Evolutionary conservation across 1,140 invertebrate genomes (phyloP).

Genomic region (Drosophila punjabiensis): DNA sequence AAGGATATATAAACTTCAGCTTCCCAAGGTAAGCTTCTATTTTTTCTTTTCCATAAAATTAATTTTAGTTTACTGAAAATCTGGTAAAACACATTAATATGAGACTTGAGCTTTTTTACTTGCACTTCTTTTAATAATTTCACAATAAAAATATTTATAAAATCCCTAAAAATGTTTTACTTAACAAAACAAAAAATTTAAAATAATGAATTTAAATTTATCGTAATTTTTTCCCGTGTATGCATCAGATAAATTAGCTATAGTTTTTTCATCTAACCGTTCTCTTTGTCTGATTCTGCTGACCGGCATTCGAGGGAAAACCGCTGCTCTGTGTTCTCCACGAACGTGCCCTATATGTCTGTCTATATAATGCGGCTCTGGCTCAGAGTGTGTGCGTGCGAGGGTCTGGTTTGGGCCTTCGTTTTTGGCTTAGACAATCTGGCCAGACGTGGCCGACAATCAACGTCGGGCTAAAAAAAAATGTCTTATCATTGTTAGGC

Average conservation of each 20-base stretch:
- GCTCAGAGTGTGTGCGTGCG: slow-evolving; percentile 7
- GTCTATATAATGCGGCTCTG: slow-evolving; percentile 36
- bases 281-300: slow-evolving; percentile 17
- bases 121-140: too few relatives aligned
- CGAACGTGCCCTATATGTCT: slow-evolving; percentile 47
- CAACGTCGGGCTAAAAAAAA: slow-evolving; percentile 34
- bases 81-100: too few relatives aligned
- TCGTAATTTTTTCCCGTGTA: slow-evolving; percentile 3
- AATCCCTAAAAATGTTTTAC: too few relatives aligned
- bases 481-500: slow-evolving; percentile 78
- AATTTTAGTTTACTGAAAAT: too few relatives aligned
- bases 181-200: too few relatives aligned
- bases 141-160: too few relatives aligned
- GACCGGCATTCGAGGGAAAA: slow-evolving; percentile 23
- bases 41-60: too few relatives aligned
- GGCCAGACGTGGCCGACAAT: slow-evolving; percentile 49
- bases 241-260: slow-evolving; percentile 70
- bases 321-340: slow-evolving; percentile 34
- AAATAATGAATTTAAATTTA: too few relatives aligned
- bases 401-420: slow-evolving; percentile 53
- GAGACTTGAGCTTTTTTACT: too few relatives aligned
- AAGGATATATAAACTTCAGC: too few relatives aligned
- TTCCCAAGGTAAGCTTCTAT: too few relatives aligned
- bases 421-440: slow-evolving; percentile 60
- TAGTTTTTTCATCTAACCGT: slow-evolving; percentile 45